Evolutionary conservation across 53 echinoderm and acorn worm species (phyloP).

Genomic region (Zoroaster sp.): DNA sequence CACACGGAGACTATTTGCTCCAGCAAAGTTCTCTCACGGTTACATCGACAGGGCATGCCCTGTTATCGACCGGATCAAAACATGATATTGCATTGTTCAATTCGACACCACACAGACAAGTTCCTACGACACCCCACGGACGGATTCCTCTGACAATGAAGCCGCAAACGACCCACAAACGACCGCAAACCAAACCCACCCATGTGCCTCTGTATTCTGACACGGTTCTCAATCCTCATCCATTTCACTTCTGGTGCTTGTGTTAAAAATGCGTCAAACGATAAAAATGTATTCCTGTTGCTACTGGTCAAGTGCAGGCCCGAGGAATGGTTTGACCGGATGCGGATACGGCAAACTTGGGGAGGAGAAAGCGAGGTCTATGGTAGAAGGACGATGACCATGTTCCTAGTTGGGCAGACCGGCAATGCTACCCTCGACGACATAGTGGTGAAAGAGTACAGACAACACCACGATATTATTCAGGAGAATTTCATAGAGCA

Average conservation of each 20-base stretch:
- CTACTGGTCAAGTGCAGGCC: conserved; percentile 18
- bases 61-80: no score
- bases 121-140: no score
- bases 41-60: no score
- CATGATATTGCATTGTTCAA: no score
- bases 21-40: no score
- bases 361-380: conserved; percentile 23
- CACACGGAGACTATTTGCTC: no score
- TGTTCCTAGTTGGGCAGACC: conserved; percentile 28
- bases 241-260: conserved; percentile 5
- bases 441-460: neutral
- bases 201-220: neutral
- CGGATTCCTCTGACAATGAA: no score
- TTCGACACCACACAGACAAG: no score
- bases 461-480: neutral
- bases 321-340: neutral
- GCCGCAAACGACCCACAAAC: no score
- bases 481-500: conserved; percentile 38
- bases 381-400: neutral
- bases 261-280: neutral
- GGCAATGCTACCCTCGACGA: neutral
- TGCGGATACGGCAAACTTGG: conserved; percentile 34
- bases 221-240: neutral
- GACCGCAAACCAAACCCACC: no score
- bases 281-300: neutral